phyloP scores from a whole-genome alignment of 1,140 invertebrate genomes.

The Calliphora vicina region DNA sequence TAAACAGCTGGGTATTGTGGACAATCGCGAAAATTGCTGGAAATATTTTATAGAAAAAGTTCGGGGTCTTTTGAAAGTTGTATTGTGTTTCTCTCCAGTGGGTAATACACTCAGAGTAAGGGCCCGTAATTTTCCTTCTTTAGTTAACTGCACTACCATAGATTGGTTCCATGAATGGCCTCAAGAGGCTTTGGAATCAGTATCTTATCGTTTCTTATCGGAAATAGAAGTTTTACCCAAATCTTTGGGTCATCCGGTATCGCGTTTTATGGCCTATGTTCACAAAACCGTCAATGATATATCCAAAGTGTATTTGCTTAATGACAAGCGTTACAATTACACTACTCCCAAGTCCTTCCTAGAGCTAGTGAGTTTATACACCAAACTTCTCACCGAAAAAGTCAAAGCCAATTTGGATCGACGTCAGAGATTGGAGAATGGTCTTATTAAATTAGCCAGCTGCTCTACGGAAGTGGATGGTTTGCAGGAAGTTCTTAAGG shows the following conservation, averaged over 20 bases:
- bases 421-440: conserved; percentile 85
- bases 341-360: conserved; percentile 96
- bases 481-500: conserved; percentile 76
- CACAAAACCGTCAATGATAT: conserved; percentile 89
- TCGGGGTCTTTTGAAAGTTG: conserved; percentile 76
- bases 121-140: conserved; percentile 90
- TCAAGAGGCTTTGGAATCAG: conserved; percentile 86
- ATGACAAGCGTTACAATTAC: conserved; percentile 93
- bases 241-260: conserved; percentile 71
- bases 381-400: conserved; percentile 81
- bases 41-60: conserved; percentile 94
- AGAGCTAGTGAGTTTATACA: conserved; percentile 91
- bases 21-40: conserved; percentile 94
- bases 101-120: conserved; percentile 84
- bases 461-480: conserved; percentile 80
- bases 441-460: conserved; percentile 84
- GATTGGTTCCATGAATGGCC: conserved; percentile 99
- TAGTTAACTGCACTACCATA: conserved; percentile 93
- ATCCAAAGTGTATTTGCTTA: conserved; percentile 81
- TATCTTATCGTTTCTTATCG: conserved; percentile 82
- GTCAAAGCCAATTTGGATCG: conserved; percentile 79
- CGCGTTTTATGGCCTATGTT: conserved; percentile 89
- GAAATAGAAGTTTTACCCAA: conserved; percentile 76
- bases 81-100: conserved; percentile 92
- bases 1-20: conserved; percentile 73